Percentiles rank a stretch among this genome's conserved stretches.
Evolutionary conservation across 2,113 vertebrate species (phyloP).

Genomic region (Halcyon malimbica): DNA sequence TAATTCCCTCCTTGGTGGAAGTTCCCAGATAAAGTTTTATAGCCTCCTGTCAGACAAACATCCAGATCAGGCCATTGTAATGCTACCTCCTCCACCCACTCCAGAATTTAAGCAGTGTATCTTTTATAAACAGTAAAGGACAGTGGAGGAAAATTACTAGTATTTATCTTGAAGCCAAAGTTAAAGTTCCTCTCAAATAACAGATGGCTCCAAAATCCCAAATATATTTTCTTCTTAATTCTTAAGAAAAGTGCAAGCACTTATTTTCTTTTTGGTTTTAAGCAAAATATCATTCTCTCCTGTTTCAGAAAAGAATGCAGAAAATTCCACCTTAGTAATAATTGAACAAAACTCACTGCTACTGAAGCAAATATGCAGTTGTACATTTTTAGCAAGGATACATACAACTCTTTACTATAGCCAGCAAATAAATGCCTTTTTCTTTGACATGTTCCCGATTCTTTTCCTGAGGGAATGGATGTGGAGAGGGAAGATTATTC

Average conservation of each 20-base stretch:
- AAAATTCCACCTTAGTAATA: neutral
- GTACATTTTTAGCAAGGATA: neutral
- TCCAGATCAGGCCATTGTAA: neutral
- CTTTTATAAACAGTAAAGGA: neutral
- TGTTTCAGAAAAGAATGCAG: neutral
- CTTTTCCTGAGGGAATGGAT: neutral
- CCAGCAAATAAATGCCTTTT: neutral
- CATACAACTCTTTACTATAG: neutral
- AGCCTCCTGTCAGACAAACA: neutral
- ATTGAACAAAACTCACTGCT: neutral
- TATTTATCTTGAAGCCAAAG: neutral
- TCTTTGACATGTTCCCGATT: neutral
- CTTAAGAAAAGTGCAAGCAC: neutral
- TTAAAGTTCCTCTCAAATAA: neutral
- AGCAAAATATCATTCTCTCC: neutral
- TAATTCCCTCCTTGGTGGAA: neutral
- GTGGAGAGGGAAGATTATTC: neutral
- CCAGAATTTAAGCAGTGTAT: neutral
- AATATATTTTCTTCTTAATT: neutral
- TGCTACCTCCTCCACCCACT: neutral
- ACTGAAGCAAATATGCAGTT: neutral
- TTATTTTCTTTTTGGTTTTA: neutral
- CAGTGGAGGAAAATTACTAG: neutral
- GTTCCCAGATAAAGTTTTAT: neutral
- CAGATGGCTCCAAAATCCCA: neutral